Conservation (phyloP, 2,797 vertebrate species). For the Yasuhikotakia modesta region DNA sequence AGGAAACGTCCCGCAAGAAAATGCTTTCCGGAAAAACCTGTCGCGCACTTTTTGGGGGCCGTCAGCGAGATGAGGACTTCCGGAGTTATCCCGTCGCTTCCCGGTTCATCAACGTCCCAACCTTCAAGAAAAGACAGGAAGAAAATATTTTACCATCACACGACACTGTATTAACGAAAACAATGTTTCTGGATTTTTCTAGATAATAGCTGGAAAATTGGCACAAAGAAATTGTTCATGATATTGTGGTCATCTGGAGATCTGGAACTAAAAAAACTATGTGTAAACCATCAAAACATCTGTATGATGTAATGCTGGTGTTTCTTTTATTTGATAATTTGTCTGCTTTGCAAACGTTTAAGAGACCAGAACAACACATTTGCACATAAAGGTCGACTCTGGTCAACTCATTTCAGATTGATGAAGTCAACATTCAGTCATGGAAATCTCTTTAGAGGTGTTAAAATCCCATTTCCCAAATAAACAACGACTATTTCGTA, state of each 20-base stretch:
- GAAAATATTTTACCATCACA: conserved; percentile 9
- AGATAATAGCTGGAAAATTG: conserved; percentile 35
- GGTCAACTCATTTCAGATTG: conserved; percentile 11
- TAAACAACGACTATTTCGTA: background rate
- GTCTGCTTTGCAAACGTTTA: conserved; percentile 25
- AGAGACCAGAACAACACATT: conserved; percentile 2
- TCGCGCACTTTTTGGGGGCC: conserved; percentile 88
- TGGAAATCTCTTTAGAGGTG: background rate
- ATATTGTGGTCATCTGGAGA: conserved; percentile 26
- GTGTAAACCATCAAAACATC: conserved; percentile 27
- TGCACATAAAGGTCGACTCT: background rate
- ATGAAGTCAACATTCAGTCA: conserved; percentile 13
- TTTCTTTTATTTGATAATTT: conserved; percentile 22
- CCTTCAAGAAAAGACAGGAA: conserved; percentile 71
- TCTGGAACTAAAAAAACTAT: background rate
- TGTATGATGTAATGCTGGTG: conserved; percentile 20
- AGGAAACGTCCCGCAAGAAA: conserved; percentile 92
- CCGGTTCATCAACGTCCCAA: conserved; percentile 85
- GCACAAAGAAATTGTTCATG: conserved; percentile 18
- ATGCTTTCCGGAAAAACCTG: conserved; percentile 88
- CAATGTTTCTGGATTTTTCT: background rate
- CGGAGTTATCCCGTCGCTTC: conserved; percentile 84
- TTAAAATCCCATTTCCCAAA: background rate
- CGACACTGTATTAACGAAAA: conserved; percentile 6
- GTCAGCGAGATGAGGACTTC: conserved; percentile 90